These are phyloP conservation scores for Phrynosoma platyrhinos DNA, from an alignment of 2,113 vertebrate genomes.

Conservation along the genomic window DNA sequence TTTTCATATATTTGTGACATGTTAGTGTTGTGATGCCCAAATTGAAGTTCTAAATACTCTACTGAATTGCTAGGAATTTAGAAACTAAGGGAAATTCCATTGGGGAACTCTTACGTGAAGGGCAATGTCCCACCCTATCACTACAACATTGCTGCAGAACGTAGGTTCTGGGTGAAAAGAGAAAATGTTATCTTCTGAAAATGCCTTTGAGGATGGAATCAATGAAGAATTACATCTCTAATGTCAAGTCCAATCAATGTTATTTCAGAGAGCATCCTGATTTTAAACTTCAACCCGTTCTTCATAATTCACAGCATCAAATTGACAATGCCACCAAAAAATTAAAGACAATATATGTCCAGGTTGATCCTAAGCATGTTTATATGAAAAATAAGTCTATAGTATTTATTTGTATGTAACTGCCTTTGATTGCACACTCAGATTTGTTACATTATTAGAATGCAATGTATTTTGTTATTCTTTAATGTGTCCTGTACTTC, in stretches of 20 bases:
- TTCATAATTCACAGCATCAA: neutral
- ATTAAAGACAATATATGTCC: neutral
- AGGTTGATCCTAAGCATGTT: neutral
- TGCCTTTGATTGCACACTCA: neutral
- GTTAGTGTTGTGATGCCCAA: no score
- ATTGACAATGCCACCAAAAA: neutral
- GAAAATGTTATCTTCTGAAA: neutral
- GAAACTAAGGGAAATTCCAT: no score
- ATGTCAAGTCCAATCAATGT: neutral
- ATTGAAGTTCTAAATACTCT: no score
- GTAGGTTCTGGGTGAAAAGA: neutral
- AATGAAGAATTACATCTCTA: no score
- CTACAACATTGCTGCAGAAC: neutral
- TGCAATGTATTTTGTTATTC: neutral
- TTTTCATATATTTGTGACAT: no score
- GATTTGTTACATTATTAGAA: neutral
- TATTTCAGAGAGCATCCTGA: neutral
- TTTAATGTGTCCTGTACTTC: neutral
- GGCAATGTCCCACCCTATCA: no score
- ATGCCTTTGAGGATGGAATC: no score
- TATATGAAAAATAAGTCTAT: neutral
- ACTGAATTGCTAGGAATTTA: no score
- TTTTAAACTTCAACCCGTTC: neutral
- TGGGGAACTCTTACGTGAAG: no score
- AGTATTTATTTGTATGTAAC: neutral